Percentiles rank a stretch among this genome's conserved stretches.
phyloP scores from a whole-genome alignment of 2,888 invertebrate genomes.

The Cryptus viduatorius region DNA sequence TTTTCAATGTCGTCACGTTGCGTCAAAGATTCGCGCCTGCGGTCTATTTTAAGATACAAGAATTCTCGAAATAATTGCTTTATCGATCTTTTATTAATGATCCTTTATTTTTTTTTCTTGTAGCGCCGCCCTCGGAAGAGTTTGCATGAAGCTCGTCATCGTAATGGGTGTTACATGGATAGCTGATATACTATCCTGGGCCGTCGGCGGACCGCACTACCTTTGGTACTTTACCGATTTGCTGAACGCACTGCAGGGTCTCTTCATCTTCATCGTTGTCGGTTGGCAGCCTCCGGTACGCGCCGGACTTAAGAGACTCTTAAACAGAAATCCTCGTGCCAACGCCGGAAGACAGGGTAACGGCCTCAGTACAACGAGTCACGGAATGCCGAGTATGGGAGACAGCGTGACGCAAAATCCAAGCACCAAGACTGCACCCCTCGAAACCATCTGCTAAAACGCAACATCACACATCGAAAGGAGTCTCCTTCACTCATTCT shows the following conservation, averaged over 20 bases:
- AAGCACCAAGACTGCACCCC: slow-evolving; percentile 87
- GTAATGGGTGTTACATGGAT: slow-evolving; percentile 93
- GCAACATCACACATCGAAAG: slow-evolving; percentile 9
- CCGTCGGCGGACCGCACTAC: slow-evolving; percentile 92
- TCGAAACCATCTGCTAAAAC: slow-evolving; percentile 86
- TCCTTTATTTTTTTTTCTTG: slow-evolving; percentile 75
- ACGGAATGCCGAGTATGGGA: slow-evolving; percentile 93
- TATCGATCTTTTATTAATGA: not conserved
- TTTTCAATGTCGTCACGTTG: no score
- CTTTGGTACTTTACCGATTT: slow-evolving; percentile 94
- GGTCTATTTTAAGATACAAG: not conserved
- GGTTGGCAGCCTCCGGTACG: slow-evolving; percentile 95
- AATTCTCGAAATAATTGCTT: not conserved
- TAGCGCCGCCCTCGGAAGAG: slow-evolving; percentile 92
- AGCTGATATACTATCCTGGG: slow-evolving; percentile 94
- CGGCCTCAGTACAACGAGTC: slow-evolving; percentile 91
- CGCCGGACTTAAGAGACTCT: slow-evolving; percentile 89
- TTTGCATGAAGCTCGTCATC: slow-evolving; percentile 94
- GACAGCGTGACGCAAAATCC: slow-evolving; percentile 91
- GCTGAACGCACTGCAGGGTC: slow-evolving; percentile 94
- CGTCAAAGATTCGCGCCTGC: no score
- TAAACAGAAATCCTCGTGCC: slow-evolving; percentile 86
- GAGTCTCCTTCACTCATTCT: slow-evolving; percentile 2
- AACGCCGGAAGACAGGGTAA: slow-evolving; percentile 87
- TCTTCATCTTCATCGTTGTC: slow-evolving; percentile 95